Evolutionary conservation across 2,113 vertebrate genomes (phyloP).

Genomic region (Saccopteryx leptura): DNA sequence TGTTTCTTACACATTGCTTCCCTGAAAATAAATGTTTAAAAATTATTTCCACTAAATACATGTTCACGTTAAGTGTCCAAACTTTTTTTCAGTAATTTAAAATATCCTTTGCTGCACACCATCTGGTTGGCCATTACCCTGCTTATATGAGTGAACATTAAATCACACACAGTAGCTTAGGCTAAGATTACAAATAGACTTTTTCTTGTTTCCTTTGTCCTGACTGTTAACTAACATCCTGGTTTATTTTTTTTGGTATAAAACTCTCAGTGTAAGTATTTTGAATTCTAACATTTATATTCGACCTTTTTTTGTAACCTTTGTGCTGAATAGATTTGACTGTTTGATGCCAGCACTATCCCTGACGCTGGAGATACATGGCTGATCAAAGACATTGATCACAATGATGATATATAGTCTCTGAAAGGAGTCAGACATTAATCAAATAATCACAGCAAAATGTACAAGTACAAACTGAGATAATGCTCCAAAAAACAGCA

Average conservation of each 20-base stretch:
- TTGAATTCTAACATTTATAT: constrained; percentile 7
- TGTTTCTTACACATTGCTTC: not conserved
- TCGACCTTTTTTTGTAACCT: not conserved
- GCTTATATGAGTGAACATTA: not conserved
- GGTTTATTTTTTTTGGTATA: not conserved
- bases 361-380: too few species aligned
- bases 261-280: not conserved
- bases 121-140: not conserved
- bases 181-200: not conserved
- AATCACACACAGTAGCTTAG: not conserved
- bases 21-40: not conserved
- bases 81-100: not conserved
- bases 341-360: not conserved
- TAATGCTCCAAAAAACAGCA: not conserved
- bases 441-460: not conserved
- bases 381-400: not conserved
- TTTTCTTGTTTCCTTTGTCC: not conserved
- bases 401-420: not conserved
- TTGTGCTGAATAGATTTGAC: constrained; percentile 17
- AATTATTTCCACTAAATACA: not conserved
- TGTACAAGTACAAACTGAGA: not conserved
- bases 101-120: not conserved
- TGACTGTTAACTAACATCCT: not conserved
- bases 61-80: not conserved
- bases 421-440: not conserved